Percentiles rank a stretch among this genome's conserved stretches.
Evolutionary conservation across 2,888 invertebrate species (phyloP).

Genomic region (Patella caerulea): DNA sequence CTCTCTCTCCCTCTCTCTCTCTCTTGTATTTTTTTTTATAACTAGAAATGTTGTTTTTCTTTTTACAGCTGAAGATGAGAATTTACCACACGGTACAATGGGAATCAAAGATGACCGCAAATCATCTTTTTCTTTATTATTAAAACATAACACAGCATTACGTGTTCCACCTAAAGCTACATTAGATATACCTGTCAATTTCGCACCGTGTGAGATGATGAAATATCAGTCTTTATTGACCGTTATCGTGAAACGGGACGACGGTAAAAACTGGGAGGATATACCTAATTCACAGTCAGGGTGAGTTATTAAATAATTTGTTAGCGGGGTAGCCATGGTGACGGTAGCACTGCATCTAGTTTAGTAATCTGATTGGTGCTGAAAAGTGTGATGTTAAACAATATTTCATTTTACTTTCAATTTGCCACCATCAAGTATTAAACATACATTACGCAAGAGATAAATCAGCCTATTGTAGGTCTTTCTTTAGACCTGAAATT

Average conservation of each 20-base stretch:
- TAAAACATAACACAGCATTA: conserved; percentile 58
- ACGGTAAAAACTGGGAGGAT: conserved; percentile 52
- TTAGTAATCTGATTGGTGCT: background rate
- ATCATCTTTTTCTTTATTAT: conserved; percentile 66
- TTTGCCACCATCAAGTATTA: no score
- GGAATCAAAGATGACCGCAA: conserved; percentile 26
- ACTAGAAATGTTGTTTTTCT: background rate
- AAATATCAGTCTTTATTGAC: conserved; percentile 63
- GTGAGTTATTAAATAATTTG: conserved; percentile 32
- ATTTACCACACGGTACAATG: conserved; percentile 27
- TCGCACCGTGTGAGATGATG: conserved; percentile 67
- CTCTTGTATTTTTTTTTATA: no score
- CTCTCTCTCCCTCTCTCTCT: no score
- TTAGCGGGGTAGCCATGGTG: no score
- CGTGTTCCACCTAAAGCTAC: conserved; percentile 67
- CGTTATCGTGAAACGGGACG: conserved; percentile 62
- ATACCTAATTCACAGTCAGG: conserved; percentile 48
- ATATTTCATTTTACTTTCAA: no score
- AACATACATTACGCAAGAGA: no score
- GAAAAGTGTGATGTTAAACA: no score
- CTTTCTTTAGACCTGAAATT: no score
- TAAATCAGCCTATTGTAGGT: no score
- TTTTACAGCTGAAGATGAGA: conserved; percentile 46
- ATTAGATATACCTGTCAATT: conserved; percentile 70
- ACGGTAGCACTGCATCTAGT: no score